Percentiles rank a stretch among this genome's conserved stretches.
Conservation (phyloP, 2,797 vertebrate genomes). For the Lagodon rhomboides region DNA sequence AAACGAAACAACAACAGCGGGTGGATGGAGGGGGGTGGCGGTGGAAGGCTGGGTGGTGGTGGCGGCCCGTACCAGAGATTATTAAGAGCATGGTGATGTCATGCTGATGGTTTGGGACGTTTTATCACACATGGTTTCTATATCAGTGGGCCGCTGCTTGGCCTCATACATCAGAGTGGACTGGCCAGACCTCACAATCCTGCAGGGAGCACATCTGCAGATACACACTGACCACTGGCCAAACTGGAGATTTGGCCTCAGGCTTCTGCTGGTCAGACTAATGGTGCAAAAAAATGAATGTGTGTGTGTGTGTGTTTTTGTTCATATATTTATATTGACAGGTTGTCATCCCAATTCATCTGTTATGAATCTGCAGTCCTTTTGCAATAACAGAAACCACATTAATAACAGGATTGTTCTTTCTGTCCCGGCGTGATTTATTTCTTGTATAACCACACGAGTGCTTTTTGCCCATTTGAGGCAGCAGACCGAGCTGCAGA, state of each 20-base stretch:
- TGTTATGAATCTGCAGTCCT: not conserved
- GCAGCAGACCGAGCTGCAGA: not conserved
- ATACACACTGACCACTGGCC: conserved; percentile 38
- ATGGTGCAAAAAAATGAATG: not conserved
- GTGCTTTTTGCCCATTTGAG: not conserved
- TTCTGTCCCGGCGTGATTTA: not conserved
- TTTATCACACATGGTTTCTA: conserved; percentile 74
- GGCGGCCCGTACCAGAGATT: conserved; percentile 14
- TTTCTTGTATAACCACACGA: not conserved
- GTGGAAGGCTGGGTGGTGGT: not conserved
- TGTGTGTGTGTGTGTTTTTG: not conserved
- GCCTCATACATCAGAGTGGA: conserved; percentile 36
- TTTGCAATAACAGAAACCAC: conserved; percentile 1
- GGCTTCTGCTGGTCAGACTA: not conserved
- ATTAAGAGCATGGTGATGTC: conserved; percentile 61
- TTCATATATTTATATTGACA: not conserved
- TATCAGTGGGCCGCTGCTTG: conserved; percentile 62
- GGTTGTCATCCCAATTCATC: not conserved
- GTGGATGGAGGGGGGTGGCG: not conserved
- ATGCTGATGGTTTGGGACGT: conserved; percentile 60
- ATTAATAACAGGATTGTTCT: not conserved
- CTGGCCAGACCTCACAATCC: conserved; percentile 32
- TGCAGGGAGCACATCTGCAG: conserved; percentile 47
- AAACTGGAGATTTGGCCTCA: conserved; percentile 15
- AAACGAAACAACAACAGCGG: conserved; percentile 15